Percentiles rank a stretch among this genome's conserved stretches.
Evolutionary conservation across 2,113 vertebrate species (phyloP).

Genomic region (Nibea albiflora): DNA sequence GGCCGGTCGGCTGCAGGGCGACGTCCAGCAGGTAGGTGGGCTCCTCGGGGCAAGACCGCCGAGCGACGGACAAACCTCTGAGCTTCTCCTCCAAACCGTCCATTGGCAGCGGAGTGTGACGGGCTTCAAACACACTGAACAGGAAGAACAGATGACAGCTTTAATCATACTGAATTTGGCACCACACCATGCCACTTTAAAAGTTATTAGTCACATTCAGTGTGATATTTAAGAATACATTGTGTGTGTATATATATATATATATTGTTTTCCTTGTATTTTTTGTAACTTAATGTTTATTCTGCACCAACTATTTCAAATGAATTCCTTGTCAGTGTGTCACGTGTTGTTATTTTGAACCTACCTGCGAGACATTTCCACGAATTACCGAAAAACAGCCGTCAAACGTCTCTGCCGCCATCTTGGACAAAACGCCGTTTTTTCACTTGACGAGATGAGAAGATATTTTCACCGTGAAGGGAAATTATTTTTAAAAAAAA

Average conservation of each 20-base stretch:
- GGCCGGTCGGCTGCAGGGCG: conserved; percentile 60
- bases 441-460: rapidly evolving
- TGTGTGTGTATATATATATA: no score
- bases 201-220: rapidly evolving
- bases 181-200: rapidly evolving
- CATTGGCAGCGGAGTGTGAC: conserved; percentile 72
- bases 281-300: no score
- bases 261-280: no score
- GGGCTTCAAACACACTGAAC: not conserved
- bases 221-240: not conserved
- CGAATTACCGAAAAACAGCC: not conserved
- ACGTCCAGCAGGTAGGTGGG: conserved; percentile 80
- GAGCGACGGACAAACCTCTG: conserved; percentile 82
- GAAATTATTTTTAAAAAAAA: no score
- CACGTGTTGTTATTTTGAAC: not conserved
- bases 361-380: conserved; percentile 3
- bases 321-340: no score
- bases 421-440: not conserved
- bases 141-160: not conserved
- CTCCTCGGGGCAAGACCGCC: conserved; percentile 74
- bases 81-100: conserved; percentile 87
- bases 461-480: not conserved
- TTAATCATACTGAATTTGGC: not conserved
- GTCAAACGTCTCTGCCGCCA: not conserved
- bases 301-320: no score